phyloP scores from a whole-genome alignment of 2,113 vertebrate species.

The Petromus typicus region DNA sequence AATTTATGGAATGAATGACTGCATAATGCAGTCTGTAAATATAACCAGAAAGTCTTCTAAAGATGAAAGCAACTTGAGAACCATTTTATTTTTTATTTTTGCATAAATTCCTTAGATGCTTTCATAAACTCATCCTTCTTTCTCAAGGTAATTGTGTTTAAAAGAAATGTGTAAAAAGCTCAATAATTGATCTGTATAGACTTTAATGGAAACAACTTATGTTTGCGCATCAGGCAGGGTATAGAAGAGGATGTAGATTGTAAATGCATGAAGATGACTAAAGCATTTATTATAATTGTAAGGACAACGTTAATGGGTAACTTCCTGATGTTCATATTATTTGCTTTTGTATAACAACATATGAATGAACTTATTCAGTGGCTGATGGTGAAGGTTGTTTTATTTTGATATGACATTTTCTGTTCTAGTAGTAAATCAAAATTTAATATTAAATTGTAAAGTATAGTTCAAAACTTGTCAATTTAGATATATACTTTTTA shows the following conservation, averaged over 20 bases:
- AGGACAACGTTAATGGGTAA: background rate
- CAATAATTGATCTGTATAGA: conserved; percentile 37
- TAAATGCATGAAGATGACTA: conserved; percentile 42
- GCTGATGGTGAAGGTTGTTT: background rate
- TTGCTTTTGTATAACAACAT: conserved; percentile 37
- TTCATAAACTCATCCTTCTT: conserved; percentile 71
- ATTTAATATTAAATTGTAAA: conserved; percentile 50
- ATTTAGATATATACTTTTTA: conserved; percentile 43
- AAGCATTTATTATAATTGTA: conserved; percentile 36
- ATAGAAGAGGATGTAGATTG: background rate
- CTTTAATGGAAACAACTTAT: conserved; percentile 37
- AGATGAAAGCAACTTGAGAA: conserved; percentile 66
- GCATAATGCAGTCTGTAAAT: conserved; percentile 69
- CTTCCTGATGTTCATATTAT: background rate
- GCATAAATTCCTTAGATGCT: conserved; percentile 63
- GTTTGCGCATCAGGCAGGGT: background rate
- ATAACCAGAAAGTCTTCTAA: conserved; percentile 28
- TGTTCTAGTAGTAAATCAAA: conserved; percentile 9
- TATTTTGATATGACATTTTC: conserved; percentile 32
- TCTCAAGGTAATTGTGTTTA: conserved; percentile 58
- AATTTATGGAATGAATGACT: conserved; percentile 74
- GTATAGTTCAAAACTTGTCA: background rate
- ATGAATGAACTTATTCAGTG: conserved; percentile 12
- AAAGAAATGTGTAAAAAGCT: conserved; percentile 49
- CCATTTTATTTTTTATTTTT: background rate